Conservation (phyloP, 2,888 invertebrate genomes). For the Cryptocephalus moraei region DNA sequence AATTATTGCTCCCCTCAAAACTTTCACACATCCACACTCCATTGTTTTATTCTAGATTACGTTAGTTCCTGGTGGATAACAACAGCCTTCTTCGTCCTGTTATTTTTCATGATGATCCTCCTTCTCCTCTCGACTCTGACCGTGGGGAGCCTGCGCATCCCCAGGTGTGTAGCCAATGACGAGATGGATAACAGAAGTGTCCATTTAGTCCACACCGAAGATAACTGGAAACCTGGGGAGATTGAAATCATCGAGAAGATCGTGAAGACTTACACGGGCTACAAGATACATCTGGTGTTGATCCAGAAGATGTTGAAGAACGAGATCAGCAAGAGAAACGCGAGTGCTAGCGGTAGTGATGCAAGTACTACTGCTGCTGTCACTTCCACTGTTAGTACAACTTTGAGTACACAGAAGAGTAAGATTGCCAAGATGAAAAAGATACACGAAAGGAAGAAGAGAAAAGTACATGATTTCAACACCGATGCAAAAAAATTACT, state of each 20-base stretch:
- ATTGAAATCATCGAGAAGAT: constrained; percentile 29
- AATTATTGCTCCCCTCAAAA: too few species aligned
- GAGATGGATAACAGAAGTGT: constrained; percentile 25
- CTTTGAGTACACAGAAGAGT: neutral
- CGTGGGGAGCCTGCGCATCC: constrained; percentile 13
- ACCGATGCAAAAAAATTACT: constrained; percentile 10
- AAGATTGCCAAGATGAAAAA: neutral
- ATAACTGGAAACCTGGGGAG: constrained; percentile 24
- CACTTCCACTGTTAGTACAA: neutral
- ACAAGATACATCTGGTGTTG: constrained; percentile 27
- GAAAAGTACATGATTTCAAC: constrained; percentile 9
- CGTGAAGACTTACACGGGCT: constrained; percentile 26
- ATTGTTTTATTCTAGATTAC: constrained; percentile 26
- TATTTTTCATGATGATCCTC: constrained; percentile 24
- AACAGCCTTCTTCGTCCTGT: constrained; percentile 22
- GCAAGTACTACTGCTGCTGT: neutral
- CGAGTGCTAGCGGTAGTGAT: too few species aligned
- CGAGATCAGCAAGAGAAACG: too few species aligned
- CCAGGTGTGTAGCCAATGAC: constrained; percentile 20
- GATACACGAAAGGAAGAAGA: constrained; percentile 4
- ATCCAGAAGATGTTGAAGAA: constrained; percentile 7
- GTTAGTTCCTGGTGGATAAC: constrained; percentile 29
- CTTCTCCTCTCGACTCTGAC: constrained; percentile 18
- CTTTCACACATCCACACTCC: too few species aligned
- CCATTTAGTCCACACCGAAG: constrained; percentile 29